Base-by-base conservation (phyloP, 1,140 invertebrate genomes). In the Cherax quadricarinatus region DNA sequence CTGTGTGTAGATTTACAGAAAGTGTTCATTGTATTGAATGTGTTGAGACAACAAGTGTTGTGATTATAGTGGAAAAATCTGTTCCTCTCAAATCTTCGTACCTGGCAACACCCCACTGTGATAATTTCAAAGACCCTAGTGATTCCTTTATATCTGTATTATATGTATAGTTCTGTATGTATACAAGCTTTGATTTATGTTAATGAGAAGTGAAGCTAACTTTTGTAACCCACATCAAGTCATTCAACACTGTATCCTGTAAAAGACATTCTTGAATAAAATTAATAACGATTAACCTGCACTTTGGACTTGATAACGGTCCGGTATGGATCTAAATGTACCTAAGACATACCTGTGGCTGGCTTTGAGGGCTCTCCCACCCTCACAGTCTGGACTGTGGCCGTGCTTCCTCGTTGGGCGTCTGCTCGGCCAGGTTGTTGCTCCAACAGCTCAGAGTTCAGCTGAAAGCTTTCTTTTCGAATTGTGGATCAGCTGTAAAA, bases 71-170 rank as follows among this genome's bases (percentile, higher is more conserved):
- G 30, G 70, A n/a, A 75, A 75, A 12, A 30, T 75, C n/a, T 30
- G 24, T 75, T 75, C 70, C 24, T 75, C 6, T 30, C 24, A 30
- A 30, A 30, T 75, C 70, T 75, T 75, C n/a, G 70, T 75, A 75
- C 70, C 70, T 75, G 70, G 24, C 24, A 30, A 75, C 24, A 30
- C 24, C 66, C 70, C 70, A 75, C 70, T 75, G 70, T 75, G 70
- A 75, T 75, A 75, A 75, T 75, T 75, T 75, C 70, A 75, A 75
- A 75, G 62, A 66, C 62, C 62, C 62, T 66, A 18, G 62, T 66
- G 62, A 66, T 66, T 75, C 24, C 24, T 30, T 75, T 75, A 30
- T 75, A 75, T 16, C 12, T 41, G 9, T 5, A 30, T 24, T 9
- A 5, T 30, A 75, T 75, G n/a, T 75, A 21, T 75, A 75, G 70